Evolutionary conservation across 2,888 invertebrate genomes (phyloP), one percentile per base, ranked within the genome.

Genomic region (Aporophyla nigra): DNA sequence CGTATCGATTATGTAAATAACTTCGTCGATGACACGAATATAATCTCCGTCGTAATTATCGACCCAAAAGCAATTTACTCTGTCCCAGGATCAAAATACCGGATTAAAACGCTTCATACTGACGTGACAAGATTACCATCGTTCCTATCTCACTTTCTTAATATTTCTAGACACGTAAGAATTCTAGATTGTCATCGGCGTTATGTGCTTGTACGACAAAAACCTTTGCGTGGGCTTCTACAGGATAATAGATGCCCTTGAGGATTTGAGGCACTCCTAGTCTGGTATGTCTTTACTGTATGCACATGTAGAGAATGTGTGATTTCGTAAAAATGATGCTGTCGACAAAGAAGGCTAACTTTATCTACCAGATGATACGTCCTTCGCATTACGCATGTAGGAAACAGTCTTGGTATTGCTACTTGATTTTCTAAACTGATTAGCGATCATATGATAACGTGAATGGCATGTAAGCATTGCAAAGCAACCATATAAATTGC

Each of bases 81-180:
- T 82, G 85, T 82, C 76, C 66, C 83, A 74, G 76, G 74, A 83
- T 76, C 82, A 83, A 89, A 88, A 88, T 87, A 83, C 81, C 80
- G 86, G 88, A 90, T 89, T 89, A 89, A 87, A 90, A 84, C 75
- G 74, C 76, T 85, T 83, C 82, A 74, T 76, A 85, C 72, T 87
- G 83, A 88, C 88, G 89, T 89, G 91, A 90, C 86, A 83, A 83
- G 86, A 89, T 86, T 88, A 87, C 79, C 77, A 81, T 85, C 78
- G 74, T 54, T 68, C 46, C 66, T 75, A 80, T 79, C 65, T 68
- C n/a, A 82, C 75, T 89, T 89, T 88, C 86, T 90, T 91, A 86
- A 86, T 86, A 83, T 92, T 91, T 92, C 93, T 90, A 91, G 88
- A 92, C 93, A 93, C 92, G 92, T 93, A 87, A 83, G 81, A 79